Conservation (phyloP, 1,140 invertebrate genomes). For the Aethina tumida region DNA sequence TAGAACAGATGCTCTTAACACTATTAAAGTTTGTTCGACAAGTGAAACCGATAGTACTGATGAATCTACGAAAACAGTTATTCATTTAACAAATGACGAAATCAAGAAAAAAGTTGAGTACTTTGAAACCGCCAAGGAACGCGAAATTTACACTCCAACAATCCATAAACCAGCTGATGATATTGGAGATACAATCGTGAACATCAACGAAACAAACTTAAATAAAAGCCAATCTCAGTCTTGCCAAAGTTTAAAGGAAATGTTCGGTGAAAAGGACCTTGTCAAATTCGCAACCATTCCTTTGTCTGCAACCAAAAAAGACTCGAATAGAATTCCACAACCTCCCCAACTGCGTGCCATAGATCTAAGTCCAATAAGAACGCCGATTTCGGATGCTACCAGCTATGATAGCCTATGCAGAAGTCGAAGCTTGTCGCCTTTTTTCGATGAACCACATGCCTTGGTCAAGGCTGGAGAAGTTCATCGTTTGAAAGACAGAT, state of each 20-base stretch:
- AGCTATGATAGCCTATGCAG: conserved; percentile 54
- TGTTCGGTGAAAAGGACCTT: conserved; percentile 59
- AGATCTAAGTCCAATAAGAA: conserved; percentile 21
- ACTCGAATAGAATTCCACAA: conserved; percentile 21
- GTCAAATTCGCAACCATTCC: conserved; percentile 32
- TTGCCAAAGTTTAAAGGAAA: conserved; percentile 62
- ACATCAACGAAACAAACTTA: too few species aligned
- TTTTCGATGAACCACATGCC: conserved; percentile 57
- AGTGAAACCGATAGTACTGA: conserved; percentile 62
- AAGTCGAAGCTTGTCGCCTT: conserved; percentile 56
- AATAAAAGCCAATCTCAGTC: conserved; percentile 51
- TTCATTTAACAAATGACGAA: conserved; percentile 43
- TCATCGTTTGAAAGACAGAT: conserved; percentile 57
- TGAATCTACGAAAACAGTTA: conserved; percentile 53
- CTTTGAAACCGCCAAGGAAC: conserved; percentile 55
- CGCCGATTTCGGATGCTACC: conserved; percentile 33
- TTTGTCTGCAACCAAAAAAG: conserved; percentile 25
- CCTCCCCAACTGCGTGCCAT: conserved; percentile 25
- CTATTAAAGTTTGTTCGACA: conserved; percentile 35
- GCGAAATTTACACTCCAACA: conserved; percentile 37
- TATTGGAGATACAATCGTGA: conserved; percentile 1
- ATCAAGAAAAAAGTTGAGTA: conserved; percentile 67
- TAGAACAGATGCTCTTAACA: conserved; percentile 18
- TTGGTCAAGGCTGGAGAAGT: conserved; percentile 67
- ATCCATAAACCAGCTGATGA: background rate